Evolutionary conservation across 2,113 vertebrate genomes (phyloP), one percentile per base, ranked within the genome.

Genomic region (Oreochromis spilurus): DNA sequence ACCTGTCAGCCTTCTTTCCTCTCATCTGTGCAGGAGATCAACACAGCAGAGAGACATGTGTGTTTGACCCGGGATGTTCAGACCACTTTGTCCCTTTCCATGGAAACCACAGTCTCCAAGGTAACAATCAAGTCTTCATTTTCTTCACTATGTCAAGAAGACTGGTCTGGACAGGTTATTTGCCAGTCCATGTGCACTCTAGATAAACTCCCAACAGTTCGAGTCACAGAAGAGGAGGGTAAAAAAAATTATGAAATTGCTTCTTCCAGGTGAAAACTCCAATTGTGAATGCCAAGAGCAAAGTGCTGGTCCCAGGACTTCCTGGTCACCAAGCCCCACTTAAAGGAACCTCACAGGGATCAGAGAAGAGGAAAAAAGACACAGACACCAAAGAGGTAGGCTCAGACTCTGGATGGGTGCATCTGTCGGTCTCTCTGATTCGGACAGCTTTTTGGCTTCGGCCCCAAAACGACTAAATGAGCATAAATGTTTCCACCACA

Each of bases 261-360:
- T 3, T 19, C 1, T 52, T 81, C 53, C 92, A 99, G 99, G 97
- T 99, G 58, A 99, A 98, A 94, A 99, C 97, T 0, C 98, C 98
- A 5, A 21, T 98, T 62, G 94, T 97, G 80, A 98, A 97, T 72
- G 87, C 94, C 1, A 97, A 98, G 83, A 96, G 96, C 89, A 98
- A 96, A 96, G 96, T 99, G 57, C 88, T 99, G 88, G 96, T 97
- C 19, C 99, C 99, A n/a, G 99, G 99, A n/a, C 94, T 99, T 87
- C 98, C 98, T 54, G 98, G 99, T 34, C 99, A 99, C 84, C 97
- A 97, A 65, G 97, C 97, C 16, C 93, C 96, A 6, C 58, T 97
- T 21, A 97, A 96, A 90, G 91, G 94, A 70, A 82, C 87, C 26
- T 62, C 93, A 11, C 86, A 58, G 2, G 95, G 93, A 84, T 93